phyloP scores from a whole-genome alignment of 2,797 vertebrate genomes.

The Pangasius djambal region DNA sequence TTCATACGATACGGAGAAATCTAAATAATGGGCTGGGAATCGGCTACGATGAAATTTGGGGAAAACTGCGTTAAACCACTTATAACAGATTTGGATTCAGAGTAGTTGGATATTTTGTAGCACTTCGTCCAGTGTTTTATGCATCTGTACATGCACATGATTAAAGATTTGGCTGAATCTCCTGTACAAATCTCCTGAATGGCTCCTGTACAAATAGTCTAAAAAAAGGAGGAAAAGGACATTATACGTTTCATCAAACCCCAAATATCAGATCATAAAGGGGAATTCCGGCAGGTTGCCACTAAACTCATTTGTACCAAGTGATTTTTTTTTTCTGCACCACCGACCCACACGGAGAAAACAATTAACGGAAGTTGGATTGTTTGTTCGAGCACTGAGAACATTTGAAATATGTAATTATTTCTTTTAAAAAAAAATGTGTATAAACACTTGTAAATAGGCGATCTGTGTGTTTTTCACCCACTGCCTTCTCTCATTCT shows the following conservation, averaged over 20 bases:
- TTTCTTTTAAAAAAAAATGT: slow-evolving; percentile 38
- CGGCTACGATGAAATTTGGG: neutral
- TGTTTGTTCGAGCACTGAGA: slow-evolving; percentile 29
- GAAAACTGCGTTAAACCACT: neutral
- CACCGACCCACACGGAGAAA: neutral
- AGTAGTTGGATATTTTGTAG: neutral
- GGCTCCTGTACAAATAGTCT: neutral
- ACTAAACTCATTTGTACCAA: neutral
- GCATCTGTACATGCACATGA: neutral
- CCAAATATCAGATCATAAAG: neutral
- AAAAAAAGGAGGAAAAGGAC: too few species aligned
- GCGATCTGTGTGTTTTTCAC: slow-evolving; percentile 24
- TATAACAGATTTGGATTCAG: neutral
- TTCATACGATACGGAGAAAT: neutral
- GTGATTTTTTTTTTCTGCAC: neutral
- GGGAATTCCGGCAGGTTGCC: neutral
- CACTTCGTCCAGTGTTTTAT: neutral
- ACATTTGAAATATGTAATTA: slow-evolving; percentile 31
- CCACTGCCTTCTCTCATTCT: neutral
- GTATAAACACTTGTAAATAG: slow-evolving; percentile 48
- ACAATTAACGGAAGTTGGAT: slow-evolving; percentile 14
- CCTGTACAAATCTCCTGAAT: neutral
- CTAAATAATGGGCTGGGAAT: neutral
- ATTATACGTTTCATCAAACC: neutral
- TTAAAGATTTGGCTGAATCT: neutral